phyloP scores from a whole-genome alignment of 1,140 invertebrate species.

The Coenobita brevimanus region DNA sequence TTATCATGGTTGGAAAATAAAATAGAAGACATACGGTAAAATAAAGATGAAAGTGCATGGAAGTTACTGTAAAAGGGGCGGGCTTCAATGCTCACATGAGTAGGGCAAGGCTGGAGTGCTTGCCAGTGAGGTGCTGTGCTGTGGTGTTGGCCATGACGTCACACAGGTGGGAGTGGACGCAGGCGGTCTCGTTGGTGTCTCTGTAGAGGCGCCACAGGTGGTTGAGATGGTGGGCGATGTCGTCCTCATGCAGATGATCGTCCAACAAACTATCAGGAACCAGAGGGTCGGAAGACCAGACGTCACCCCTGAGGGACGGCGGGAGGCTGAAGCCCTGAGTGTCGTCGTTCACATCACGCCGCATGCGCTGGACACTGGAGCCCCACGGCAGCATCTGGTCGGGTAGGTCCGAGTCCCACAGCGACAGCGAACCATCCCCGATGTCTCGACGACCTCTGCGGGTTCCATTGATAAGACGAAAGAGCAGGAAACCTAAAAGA shows the following conservation, averaged over 20 bases:
- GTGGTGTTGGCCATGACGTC: slow-evolving; percentile 12
- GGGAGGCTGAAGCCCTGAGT: slow-evolving; percentile 8
- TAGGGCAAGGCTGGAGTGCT: slow-evolving; percentile 25
- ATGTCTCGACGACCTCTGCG: slow-evolving; percentile 41
- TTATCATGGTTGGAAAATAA: neutral
- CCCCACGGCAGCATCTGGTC: neutral
- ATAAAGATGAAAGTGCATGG: too few relatives aligned
- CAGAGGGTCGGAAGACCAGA: slow-evolving; percentile 41
- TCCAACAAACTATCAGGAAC: slow-evolving; percentile 13
- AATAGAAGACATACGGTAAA: neutral
- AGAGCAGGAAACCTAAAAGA: slow-evolving; percentile 48
- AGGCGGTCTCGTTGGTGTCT: slow-evolving; percentile 26
- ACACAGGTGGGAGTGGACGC: slow-evolving; percentile 41
- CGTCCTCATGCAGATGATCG: slow-evolving; percentile 33
- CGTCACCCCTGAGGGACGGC: slow-evolving; percentile 23
- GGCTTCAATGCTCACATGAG: slow-evolving; percentile 19
- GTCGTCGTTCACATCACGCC: neutral
- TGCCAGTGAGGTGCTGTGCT: neutral
- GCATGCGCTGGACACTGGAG: neutral
- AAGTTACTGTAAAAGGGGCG: neutral
- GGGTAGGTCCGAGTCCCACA: slow-evolving; percentile 42
- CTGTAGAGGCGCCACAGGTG: slow-evolving; percentile 42
- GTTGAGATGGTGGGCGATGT: slow-evolving; percentile 47
- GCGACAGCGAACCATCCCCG: slow-evolving; percentile 43
- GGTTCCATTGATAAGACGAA: slow-evolving; percentile 24